These are phyloP conservation scores for Pangasius krempfi DNA, from an alignment of 2,797 vertebrate species.

Conservation along the genomic window DNA sequence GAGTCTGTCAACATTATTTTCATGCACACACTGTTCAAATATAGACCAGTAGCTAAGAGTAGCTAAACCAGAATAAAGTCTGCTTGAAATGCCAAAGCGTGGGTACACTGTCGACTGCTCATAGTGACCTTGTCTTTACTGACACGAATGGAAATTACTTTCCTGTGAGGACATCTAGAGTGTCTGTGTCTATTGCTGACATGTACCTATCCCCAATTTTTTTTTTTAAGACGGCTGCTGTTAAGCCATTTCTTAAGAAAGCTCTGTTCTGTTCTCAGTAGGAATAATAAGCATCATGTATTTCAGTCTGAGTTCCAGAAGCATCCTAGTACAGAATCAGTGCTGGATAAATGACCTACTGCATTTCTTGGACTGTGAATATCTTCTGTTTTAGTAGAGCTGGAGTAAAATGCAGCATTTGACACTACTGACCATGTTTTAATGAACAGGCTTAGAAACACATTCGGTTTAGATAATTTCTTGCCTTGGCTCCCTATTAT, in stretches of 20 bases:
- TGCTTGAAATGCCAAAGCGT: neutral
- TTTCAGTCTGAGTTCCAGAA: neutral
- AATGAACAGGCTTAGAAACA: no score
- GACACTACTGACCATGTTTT: neutral
- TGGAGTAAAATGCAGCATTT: neutral
- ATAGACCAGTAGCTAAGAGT: neutral
- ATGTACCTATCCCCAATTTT: neutral
- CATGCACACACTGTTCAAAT: neutral
- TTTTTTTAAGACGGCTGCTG: no score
- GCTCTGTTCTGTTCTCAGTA: neutral
- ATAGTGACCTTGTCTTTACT: neutral
- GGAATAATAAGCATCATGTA: neutral
- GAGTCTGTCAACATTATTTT: neutral
- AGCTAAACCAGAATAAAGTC: neutral
- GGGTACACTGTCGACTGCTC: neutral
- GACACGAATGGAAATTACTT: neutral
- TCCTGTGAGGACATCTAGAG: neutral
- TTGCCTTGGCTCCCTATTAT: neutral
- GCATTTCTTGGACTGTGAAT: neutral
- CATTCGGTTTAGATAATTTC: neutral
- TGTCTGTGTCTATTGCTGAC: neutral
- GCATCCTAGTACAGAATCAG: neutral
- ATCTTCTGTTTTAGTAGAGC: neutral
- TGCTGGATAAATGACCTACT: no score
- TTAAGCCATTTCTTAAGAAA: neutral